phyloP scores from a whole-genome alignment of 2,113 vertebrate species.

The Mugil cephalus region DNA sequence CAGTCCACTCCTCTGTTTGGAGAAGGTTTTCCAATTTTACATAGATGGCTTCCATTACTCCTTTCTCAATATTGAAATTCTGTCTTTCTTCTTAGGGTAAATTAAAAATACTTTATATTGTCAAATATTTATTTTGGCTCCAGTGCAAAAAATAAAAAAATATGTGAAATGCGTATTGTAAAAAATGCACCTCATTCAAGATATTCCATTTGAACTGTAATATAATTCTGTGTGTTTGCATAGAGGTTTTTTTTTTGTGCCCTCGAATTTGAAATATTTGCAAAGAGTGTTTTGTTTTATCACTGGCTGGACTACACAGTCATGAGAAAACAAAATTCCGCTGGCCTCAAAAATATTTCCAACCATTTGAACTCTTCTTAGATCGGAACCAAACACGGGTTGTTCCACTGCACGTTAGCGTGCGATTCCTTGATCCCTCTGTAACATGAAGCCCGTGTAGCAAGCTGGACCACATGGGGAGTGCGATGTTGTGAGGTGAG shows the following conservation, averaged over 20 bases:
- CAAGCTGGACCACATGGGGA: slow-evolving; percentile 77
- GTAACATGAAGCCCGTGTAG: slow-evolving; percentile 74
- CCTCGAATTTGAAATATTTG: not conserved
- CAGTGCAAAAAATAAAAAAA: too few relatives aligned
- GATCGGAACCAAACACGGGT: slow-evolving; percentile 23
- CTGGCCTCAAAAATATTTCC: slow-evolving; percentile 26
- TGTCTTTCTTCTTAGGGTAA: too few relatives aligned
- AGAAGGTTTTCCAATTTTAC: too few relatives aligned
- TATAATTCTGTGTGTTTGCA: not conserved
- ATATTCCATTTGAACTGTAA: not conserved
- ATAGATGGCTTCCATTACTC: too few relatives aligned
- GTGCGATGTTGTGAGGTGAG: slow-evolving; percentile 78
- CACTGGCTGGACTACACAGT: not conserved
- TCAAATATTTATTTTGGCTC: too few relatives aligned
- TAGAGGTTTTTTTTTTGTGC: not conserved
- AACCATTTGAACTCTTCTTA: slow-evolving; percentile 27
- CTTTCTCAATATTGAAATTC: too few relatives aligned
- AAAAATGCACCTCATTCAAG: too few relatives aligned
- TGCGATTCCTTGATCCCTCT: slow-evolving; percentile 76
- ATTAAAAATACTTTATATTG: too few relatives aligned
- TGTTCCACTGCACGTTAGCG: slow-evolving; percentile 67
- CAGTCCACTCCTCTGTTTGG: too few relatives aligned
- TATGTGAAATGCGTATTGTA: too few relatives aligned
- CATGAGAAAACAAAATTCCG: slow-evolving; percentile 36
- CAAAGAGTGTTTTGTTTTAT: not conserved